Base-by-base conservation (phyloP, 2,797 vertebrate species). In the Malacoctenus gilli region DNA sequence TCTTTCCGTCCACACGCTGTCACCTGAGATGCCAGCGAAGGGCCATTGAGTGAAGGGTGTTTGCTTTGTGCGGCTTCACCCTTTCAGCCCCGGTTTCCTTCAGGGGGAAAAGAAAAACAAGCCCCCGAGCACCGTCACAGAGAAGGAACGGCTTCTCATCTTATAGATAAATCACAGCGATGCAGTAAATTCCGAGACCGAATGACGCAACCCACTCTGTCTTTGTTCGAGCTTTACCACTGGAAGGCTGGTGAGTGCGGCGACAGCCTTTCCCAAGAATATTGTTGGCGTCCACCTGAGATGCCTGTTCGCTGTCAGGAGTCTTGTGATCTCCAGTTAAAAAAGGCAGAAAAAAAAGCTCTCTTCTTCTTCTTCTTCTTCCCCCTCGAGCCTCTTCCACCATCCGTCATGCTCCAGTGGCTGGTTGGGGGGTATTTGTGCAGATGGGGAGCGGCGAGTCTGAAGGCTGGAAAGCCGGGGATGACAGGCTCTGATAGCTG, bases 11-110 rank as follows among this genome's bases (percentile, higher is more conserved):
- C 20, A 3, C 11, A 21, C 35, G 30, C 23, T 64, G 80, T 70
- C 47, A 82, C 65, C 59, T 49, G 75, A 85, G 85, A 77, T 43
- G 54, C 16, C 42, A 47, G 15, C 43, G 34, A 58, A 28, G 59
- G 58, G 21, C 43, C 52, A 57, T 21, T 46, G 46, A 72, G 25
- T 11, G 10, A 60, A 60, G 36, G 40, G 18, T 75, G 1, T 4
- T 19, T 56, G 49, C 13, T 47, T 31, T 64, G 4, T 59, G 10
- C 32, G 16, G 14, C 18, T 43, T 51, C 11, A 54, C 43, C n/a
- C 4, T 31, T 38, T 57, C 5, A 36, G 21, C 16, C 14, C 48
- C 36, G 36, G 16, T 18, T n/a, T 38, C 53, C 4, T 9, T 28
- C 4, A 8, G 25, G 6, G n/a, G n/a, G n/a, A n/a, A n/a, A n/a